Percentiles rank a stretch among this genome's conserved stretches.
These are phyloP conservation scores for Lethrus apterus DNA, from an alignment of 1,140 invertebrate genomes.

Conservation along the genomic window DNA sequence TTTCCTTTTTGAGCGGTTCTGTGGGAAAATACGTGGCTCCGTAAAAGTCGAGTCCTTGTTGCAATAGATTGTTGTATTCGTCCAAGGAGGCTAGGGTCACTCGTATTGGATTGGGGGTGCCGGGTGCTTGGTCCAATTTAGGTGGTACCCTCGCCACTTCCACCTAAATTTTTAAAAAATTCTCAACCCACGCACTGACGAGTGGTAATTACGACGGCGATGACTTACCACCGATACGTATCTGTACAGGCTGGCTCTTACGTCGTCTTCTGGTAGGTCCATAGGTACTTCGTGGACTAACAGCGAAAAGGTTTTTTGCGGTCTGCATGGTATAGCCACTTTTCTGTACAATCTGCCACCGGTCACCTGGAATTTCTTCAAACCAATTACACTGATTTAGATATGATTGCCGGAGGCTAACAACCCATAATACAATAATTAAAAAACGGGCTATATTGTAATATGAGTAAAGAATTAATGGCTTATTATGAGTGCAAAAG, in stretches of 20 bases:
- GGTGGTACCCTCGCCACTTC: slow-evolving; percentile 42
- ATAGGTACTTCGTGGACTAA: slow-evolving; percentile 74
- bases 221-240: slow-evolving; percentile 67
- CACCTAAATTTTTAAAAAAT: too few species aligned
- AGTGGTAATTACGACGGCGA: neutral
- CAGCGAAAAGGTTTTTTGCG: slow-evolving; percentile 70
- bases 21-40: slow-evolving; percentile 79
- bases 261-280: slow-evolving; percentile 74
- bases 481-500: too few species aligned
- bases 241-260: slow-evolving; percentile 71
- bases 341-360: slow-evolving; percentile 42
- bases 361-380: slow-evolving; percentile 38
- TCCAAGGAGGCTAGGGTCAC: slow-evolving; percentile 72
- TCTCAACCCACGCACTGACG: too few species aligned
- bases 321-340: slow-evolving; percentile 74
- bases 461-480: too few species aligned
- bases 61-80: slow-evolving; percentile 69
- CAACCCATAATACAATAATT: too few species aligned
- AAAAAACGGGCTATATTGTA: too few species aligned
- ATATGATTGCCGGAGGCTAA: too few species aligned
- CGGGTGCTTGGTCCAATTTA: slow-evolving; percentile 46
- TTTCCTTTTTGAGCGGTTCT: slow-evolving; percentile 56
- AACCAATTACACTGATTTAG: too few species aligned
- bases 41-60: slow-evolving; percentile 77
- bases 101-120: slow-evolving; percentile 53